Base-by-base conservation (phyloP, 2,888 invertebrate species). In the Seira musarum region DNA sequence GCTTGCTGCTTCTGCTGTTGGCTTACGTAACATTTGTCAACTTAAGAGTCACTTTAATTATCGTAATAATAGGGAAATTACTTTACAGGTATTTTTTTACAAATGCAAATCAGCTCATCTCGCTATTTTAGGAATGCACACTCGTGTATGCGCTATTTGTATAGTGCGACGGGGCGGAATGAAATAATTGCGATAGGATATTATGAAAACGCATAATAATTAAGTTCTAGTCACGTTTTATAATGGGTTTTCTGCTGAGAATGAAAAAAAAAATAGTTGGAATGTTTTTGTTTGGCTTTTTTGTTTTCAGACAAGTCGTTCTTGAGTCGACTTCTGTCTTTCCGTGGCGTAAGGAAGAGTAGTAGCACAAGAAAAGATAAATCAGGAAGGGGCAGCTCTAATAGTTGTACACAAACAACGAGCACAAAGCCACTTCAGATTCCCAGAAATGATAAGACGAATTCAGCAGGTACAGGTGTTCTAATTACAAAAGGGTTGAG, bases 321-420 rank as follows among this genome's bases (percentile, higher is more conserved):
- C 64, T 64, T 81, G 53, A 81, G 76, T 71, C 76, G 76, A 67
- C 71, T 81, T 60, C 64, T 81, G 71, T 76, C 75, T 35, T 81
- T 81, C 74, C 81, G 81, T 60, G 66, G 77, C 30, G 77, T 77
- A 35, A 57, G 77, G 57, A 77, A 71, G 65, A 75, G 22, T 65
- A 69, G 77, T 71, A 30, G 77, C 40, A 77, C n/a, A n/a, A n/a
- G 71, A 71, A 77, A 77, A 63, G 77, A 77, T 66, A 77, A 66
- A 77, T 22, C 77, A 77, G 77, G 70, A 77, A 77, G 71, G 66
- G 69, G 57, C 57, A 53, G 21, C 24, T 10, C 63, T 63, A 76
- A 64, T 46, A 77, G 65, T n/a, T n/a, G n/a, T n/a, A n/a, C n/a
- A n/a, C n/a, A n/a, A n/a, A n/a, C n/a, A n/a, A n/a, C n/a, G n/a